These are phyloP conservation scores for Chiridota heheva DNA, from an alignment of 35 echinoderm and acorn worm species.

Conservation along the genomic window DNA sequence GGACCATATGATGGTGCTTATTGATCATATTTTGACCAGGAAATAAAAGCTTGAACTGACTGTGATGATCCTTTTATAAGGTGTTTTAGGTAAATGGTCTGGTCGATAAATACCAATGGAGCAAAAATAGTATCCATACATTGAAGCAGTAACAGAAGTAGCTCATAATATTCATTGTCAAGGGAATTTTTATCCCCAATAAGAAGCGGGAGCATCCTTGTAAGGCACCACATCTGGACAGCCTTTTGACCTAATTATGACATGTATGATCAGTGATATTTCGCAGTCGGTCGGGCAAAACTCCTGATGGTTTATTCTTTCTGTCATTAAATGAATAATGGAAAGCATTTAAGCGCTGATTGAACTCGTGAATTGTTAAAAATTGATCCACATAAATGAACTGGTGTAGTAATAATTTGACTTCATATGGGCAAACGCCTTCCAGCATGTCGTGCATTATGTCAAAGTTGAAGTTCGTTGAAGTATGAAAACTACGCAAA, in stretches of 20 bases:
- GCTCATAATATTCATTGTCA: conserved; percentile 46
- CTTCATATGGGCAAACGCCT: conserved; percentile 65
- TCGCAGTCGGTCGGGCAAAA: conserved; percentile 12
- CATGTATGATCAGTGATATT: conserved; percentile 72
- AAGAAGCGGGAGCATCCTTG: conserved; percentile 65
- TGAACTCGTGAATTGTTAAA: conserved; percentile 42
- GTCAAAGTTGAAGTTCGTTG: conserved; percentile 65
- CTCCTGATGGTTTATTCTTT: conserved; percentile 68
- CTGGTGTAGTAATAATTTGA: conserved; percentile 59
- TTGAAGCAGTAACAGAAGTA: conserved; percentile 48
- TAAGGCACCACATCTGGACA: conserved; percentile 63
- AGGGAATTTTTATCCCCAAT: conserved; percentile 52
- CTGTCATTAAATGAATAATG: conserved; percentile 48
- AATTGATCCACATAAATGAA: conserved; percentile 47
- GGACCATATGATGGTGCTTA: conserved; percentile 74
- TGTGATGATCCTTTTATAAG: conserved; percentile 58
- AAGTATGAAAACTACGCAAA: conserved; percentile 54
- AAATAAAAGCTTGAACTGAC: conserved; percentile 53
- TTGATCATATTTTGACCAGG: conserved; percentile 52
- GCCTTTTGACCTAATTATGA: conserved; percentile 86
- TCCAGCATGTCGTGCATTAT: conserved; percentile 72
- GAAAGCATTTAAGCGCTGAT: conserved; percentile 63
- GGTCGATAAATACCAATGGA: conserved; percentile 6
- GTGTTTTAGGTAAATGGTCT: conserved; percentile 55
- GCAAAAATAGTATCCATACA: conserved; percentile 72